Evolutionary conservation across 2,888 invertebrate species (phyloP), one percentile per base, ranked within the genome.

Genomic region (Ceratothoa steindachneri): DNA sequence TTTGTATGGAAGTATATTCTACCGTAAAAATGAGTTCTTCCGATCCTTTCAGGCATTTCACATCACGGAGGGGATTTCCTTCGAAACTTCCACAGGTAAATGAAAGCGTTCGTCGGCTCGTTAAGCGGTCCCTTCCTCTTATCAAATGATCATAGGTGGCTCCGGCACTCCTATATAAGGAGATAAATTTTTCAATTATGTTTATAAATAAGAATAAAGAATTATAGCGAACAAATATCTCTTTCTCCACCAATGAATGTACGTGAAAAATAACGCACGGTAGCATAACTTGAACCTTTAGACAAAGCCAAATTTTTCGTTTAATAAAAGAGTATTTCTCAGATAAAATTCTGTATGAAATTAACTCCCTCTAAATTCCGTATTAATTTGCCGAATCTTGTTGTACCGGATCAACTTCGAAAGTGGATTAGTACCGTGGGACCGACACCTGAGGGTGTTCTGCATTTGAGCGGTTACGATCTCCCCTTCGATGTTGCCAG

Each of bases 101-200:
- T 91, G 92, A 84, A 95, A 91, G 1, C 92, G 88, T 12, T 84
- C 82, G 29, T 84, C 85, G 1, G 83, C 83, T 7, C 76, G 83
- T 22, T 86, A 82, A 2, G 83, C 74, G 0, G 92, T 91, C 12
- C 95, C 96, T 24, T 93, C 91, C 22, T 90, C 89, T 85, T 95
- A 93, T n/a, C 96, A 97, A 30, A 91, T 91, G 83, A 99, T 95
- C 83, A 90, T 89, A 2, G 97, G 94, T 7, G 90, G 89, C 78
- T 93, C 91, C 4, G 98, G 98, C 0, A 98, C 96, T 87, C 97
- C 97, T 98, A n/a, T n/a, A n/a, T n/a, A n/a, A n/a, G n/a, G n/a
- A n/a, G n/a, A n/a, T 81, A 80, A 12, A 83, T 80, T 1, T 84
- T 83, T 1, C 74, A 71, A 3, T 80, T 22, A 73, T 22, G 12